Conservation (phyloP, 2,888 invertebrate genomes). For the Euclidia mi region DNA sequence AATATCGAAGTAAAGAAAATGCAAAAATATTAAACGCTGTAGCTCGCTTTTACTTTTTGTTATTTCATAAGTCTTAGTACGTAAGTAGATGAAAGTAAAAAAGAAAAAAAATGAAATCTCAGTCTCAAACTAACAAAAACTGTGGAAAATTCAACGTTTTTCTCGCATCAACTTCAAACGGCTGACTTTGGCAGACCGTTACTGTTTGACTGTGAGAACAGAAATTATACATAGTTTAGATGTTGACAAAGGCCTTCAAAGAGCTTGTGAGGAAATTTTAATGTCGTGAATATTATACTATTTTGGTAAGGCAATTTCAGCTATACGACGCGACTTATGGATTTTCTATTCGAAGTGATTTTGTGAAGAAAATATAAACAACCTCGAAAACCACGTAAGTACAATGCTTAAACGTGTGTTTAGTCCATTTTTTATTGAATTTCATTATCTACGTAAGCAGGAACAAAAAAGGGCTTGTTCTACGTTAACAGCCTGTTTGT, state of each 20-base stretch:
- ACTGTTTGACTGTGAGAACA: slow-evolving; percentile 20
- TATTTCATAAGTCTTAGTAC: background rate
- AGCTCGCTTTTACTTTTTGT: background rate
- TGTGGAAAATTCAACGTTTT: slow-evolving; percentile 15
- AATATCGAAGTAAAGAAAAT: too few species aligned
- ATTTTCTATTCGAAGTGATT: too few species aligned
- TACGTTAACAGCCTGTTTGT: too few species aligned
- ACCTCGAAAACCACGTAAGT: too few species aligned
- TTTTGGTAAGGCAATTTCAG: slow-evolving; percentile 13
- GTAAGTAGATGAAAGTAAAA: background rate
- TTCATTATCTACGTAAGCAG: too few species aligned
- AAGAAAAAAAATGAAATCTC: slow-evolving; percentile 12
- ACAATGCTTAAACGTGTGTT: too few species aligned
- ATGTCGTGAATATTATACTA: slow-evolving; percentile 35
- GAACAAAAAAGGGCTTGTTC: too few species aligned
- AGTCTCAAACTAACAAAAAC: slow-evolving; percentile 8
- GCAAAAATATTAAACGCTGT: background rate
- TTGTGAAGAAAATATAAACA: too few species aligned
- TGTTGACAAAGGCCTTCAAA: slow-evolving; percentile 36
- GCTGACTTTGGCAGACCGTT: slow-evolving; percentile 26
- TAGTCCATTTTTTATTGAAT: too few species aligned
- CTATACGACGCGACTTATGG: background rate
- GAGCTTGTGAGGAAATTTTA: slow-evolving; percentile 29
- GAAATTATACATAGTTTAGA: slow-evolving; percentile 29
- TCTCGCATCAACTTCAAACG: slow-evolving; percentile 14